Evolutionary conservation across 1,140 invertebrate genomes (phyloP).

Genomic region (Meloidogyne exigua): DNA sequence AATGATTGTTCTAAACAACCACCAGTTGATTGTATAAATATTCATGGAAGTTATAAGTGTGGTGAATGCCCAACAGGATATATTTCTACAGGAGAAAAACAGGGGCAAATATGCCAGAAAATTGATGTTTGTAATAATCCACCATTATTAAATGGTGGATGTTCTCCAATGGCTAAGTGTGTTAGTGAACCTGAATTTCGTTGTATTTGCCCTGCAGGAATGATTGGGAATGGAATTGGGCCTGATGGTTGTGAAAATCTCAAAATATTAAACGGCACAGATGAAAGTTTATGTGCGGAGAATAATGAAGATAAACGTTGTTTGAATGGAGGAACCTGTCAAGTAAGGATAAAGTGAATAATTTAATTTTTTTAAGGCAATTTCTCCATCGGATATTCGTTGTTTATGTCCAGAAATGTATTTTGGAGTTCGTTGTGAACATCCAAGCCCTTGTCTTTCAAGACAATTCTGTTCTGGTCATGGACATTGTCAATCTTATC

Average conservation of each 20-base stretch:
- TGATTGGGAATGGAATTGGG: conserved; percentile 32
- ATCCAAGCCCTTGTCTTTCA: conserved; percentile 29
- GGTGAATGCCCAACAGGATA: conserved; percentile 65
- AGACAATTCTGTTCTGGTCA: conserved; percentile 31
- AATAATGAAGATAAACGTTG: conserved; percentile 15
- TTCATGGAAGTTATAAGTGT: conserved; percentile 64
- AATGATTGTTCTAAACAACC: conserved; percentile 57
- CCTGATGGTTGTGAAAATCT: conserved; percentile 26
- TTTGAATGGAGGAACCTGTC: conserved; percentile 37
- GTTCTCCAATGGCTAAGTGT: conserved; percentile 23
- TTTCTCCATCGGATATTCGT: conserved; percentile 14
- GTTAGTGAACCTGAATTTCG: conserved; percentile 36
- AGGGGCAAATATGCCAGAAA: neutral
- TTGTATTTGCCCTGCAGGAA: conserved; percentile 37
- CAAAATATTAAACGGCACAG: neutral
- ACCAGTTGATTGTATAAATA: conserved; percentile 59
- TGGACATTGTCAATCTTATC: conserved; percentile 23
- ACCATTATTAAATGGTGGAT: neutral
- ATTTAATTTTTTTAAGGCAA: conserved; percentile 27
- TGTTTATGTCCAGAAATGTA: conserved; percentile 31
- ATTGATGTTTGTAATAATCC: neutral
- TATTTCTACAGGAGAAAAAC: conserved; percentile 1
- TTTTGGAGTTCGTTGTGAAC: conserved; percentile 29
- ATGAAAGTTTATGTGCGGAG: conserved; percentile 21
- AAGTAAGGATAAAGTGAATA: conserved; percentile 14